Evolutionary conservation across 2,888 invertebrate species (phyloP).

Genomic region (Diarsia mendica): DNA sequence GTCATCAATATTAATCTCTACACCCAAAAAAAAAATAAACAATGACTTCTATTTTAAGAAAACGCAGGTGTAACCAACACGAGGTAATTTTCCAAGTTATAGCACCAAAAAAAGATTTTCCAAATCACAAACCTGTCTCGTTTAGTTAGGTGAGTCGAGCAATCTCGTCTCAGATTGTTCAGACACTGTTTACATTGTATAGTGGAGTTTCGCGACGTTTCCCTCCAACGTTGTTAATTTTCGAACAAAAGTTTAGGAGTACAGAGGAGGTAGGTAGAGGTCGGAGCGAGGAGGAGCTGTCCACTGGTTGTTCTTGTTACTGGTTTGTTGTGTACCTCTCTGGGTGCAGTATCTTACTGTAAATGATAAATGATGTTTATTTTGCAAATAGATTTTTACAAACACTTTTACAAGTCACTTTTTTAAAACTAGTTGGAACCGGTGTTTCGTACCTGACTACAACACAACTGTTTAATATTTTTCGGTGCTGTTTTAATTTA

Average conservation of each 20-base stretch:
- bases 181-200: conserved; percentile 64
- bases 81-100: conserved; percentile 24
- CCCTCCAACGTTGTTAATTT: conserved; percentile 58
- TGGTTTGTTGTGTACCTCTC: conserved; percentile 1
- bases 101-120: conserved; percentile 30
- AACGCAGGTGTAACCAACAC: conserved; percentile 41
- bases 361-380: too few species aligned
- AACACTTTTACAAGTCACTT: too few species aligned
- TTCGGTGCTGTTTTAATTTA: not conserved
- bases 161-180: conserved; percentile 64
- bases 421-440: too few species aligned
- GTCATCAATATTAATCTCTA: conserved; percentile 20
- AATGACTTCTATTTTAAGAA: conserved; percentile 4
- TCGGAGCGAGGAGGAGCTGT: not conserved
- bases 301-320: conserved; percentile 1
- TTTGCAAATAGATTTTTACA: too few species aligned
- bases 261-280: conserved; percentile 5
- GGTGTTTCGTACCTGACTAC: too few species aligned
- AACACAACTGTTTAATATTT: too few species aligned
- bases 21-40: conserved; percentile 1
- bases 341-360: not conserved
- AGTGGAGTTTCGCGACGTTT: conserved; percentile 55
- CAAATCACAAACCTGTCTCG: conserved; percentile 47
- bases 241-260: conserved; percentile 43
- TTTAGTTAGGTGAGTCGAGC: conserved; percentile 60